phyloP scores from a whole-genome alignment of 2,797 vertebrate species.

The Gymnothorax reevesii region DNA sequence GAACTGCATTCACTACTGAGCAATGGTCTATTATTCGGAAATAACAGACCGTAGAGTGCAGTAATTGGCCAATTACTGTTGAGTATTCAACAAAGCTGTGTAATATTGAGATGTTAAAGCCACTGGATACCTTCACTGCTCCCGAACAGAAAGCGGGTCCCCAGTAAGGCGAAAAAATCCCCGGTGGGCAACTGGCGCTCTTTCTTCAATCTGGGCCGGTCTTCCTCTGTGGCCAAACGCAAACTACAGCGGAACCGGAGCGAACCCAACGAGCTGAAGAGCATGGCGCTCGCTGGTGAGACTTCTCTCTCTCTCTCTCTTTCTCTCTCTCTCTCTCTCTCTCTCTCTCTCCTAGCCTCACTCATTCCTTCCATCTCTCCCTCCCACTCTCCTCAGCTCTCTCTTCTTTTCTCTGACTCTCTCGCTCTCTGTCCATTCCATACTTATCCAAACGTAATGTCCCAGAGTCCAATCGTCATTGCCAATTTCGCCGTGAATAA shows the following conservation, averaged over 20 bases:
- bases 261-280: slow-evolving; percentile 92
- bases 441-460: neutral
- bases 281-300: slow-evolving; percentile 87
- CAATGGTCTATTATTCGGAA: too few species aligned
- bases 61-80: too few species aligned
- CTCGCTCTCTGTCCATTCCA: neutral
- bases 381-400: neutral
- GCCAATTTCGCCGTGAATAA: neutral
- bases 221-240: slow-evolving; percentile 83
- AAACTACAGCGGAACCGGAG: slow-evolving; percentile 94
- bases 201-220: slow-evolving; percentile 95
- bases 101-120: too few species aligned
- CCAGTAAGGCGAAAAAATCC: slow-evolving; percentile 90
- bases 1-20: too few species aligned
- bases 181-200: slow-evolving; percentile 96
- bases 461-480: neutral
- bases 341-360: neutral
- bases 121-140: neutral
- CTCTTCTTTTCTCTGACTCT: neutral
- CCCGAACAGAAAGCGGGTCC: slow-evolving; percentile 79
- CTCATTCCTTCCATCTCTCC: neutral
- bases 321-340: neutral
- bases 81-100: too few species aligned
- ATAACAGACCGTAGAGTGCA: too few species aligned
- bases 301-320: neutral